Percentiles rank a stretch among this genome's conserved stretches.
phyloP scores from a whole-genome alignment of 2,888 invertebrate genomes.

The Liodrosophila aerea region DNA sequence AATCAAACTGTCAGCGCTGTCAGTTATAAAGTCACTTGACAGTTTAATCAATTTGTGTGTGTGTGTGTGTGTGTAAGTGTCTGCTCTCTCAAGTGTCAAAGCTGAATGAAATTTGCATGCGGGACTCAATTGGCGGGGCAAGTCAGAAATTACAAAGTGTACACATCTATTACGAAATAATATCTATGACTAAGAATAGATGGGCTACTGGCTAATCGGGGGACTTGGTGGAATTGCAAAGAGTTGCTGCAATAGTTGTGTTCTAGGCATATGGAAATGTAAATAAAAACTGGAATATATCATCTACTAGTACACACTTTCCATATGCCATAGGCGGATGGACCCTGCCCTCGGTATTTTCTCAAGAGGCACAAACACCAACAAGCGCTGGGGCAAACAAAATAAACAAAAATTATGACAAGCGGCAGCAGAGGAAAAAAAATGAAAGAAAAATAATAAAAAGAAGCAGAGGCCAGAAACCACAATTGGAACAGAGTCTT shows the following conservation, averaged over 20 bases:
- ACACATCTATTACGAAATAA: slow-evolving; percentile 15
- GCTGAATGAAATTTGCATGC: slow-evolving; percentile 46
- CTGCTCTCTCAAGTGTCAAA: slow-evolving; percentile 35
- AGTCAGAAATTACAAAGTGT: slow-evolving; percentile 55
- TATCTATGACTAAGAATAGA: slow-evolving; percentile 10
- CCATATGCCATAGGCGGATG: not conserved
- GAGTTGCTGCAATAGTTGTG: slow-evolving; percentile 55
- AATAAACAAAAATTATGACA: slow-evolving; percentile 76
- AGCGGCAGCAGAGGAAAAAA: slow-evolving; percentile 36
- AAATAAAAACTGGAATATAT: slow-evolving; percentile 37
- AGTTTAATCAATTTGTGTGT: slow-evolving; percentile 69
- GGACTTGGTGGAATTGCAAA: no score
- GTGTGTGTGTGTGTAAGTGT: slow-evolving; percentile 26
- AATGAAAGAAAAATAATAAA: slow-evolving; percentile 55
- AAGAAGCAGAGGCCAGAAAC: slow-evolving; percentile 36
- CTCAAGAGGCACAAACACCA: slow-evolving; percentile 52
- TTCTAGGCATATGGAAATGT: slow-evolving; percentile 23
- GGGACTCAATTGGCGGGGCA: slow-evolving; percentile 29
- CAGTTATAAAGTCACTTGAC: slow-evolving; percentile 75
- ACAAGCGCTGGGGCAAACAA: slow-evolving; percentile 51
- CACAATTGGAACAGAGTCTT: slow-evolving; percentile 36
- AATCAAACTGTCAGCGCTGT: slow-evolving; percentile 74
- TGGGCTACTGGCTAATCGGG: no score
- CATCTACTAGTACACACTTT: slow-evolving; percentile 1
- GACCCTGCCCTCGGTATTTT: slow-evolving; percentile 42